Percentiles rank a stretch among this genome's conserved stretches.
Evolutionary conservation across 2,797 vertebrate genomes (phyloP).

Genomic region (Ptychobarbus kaznakovi): DNA sequence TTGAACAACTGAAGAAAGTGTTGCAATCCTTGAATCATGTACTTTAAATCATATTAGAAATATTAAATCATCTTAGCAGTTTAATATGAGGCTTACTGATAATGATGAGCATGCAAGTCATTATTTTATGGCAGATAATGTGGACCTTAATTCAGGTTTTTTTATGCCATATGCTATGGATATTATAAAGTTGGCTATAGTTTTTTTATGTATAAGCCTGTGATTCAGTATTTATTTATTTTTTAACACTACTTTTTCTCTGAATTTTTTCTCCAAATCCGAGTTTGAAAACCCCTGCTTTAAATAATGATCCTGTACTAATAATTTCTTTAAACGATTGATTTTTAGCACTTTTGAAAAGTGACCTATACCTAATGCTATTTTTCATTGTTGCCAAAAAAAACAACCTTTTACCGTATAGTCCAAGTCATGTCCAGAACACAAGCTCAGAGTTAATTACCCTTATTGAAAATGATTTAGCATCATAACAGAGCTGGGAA

Average conservation of each 20-base stretch:
- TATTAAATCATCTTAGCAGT: not conserved
- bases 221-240: not conserved
- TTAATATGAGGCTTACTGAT: not conserved
- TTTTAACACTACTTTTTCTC: conserved; percentile 9
- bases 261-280: conserved; percentile 54
- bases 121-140: not conserved
- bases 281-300: conserved; percentile 66
- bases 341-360: conserved; percentile 53
- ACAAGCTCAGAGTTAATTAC: conserved; percentile 58
- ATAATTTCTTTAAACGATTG: conserved; percentile 66
- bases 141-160: not conserved
- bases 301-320: conserved; percentile 68
- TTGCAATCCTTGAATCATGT: conserved; percentile 7
- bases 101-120: not conserved
- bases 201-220: not conserved
- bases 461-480: conserved; percentile 72
- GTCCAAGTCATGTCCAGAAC: conserved; percentile 8
- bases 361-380: conserved; percentile 12
- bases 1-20: not conserved
- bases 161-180: not conserved
- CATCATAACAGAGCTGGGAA: conserved; percentile 43
- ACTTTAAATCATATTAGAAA: not conserved
- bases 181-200: not conserved
- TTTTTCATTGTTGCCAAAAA: conserved; percentile 2
- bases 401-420: conserved; percentile 1